phyloP scores from a whole-genome alignment of 37 sponge, comb jelly and placozoan genomes.

The Aphrocallistes beatrix region DNA sequence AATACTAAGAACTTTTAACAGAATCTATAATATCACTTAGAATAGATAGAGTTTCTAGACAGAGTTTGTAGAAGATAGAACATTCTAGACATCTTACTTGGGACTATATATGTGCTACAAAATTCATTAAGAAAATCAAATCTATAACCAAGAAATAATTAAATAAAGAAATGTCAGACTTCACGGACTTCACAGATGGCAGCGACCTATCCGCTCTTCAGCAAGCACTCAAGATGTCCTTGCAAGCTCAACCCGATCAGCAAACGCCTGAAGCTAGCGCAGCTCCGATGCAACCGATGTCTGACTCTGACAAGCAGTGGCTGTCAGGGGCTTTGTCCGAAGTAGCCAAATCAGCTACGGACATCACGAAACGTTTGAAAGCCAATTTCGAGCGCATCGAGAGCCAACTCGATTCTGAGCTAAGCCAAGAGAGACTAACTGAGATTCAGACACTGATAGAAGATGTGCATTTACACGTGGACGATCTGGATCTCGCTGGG shows the following conservation, averaged over 20 bases:
- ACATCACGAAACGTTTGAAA: neutral
- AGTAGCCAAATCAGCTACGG: neutral
- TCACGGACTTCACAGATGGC: no score
- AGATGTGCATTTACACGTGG: neutral
- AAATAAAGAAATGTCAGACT: no score
- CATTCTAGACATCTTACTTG: neutral
- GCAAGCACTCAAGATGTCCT: neutral
- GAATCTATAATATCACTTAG: no score
- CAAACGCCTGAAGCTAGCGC: neutral
- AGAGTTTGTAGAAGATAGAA: no score
- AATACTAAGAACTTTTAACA: no score
- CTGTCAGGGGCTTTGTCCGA: neutral
- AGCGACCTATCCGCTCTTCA: no score
- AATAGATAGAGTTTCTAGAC: no score
- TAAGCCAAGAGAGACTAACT: neutral
- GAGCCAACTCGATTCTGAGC: neutral
- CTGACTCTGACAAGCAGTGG: neutral
- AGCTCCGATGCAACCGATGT: neutral
- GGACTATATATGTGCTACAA: neutral
- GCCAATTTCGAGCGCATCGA: neutral
- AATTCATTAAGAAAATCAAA: no score
- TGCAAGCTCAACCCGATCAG: neutral
- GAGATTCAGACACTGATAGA: neutral
- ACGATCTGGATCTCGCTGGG: neutral
- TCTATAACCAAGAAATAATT: no score